Conservation (phyloP, 2,888 invertebrate genomes). For the Cheilosia scutellata region DNA sequence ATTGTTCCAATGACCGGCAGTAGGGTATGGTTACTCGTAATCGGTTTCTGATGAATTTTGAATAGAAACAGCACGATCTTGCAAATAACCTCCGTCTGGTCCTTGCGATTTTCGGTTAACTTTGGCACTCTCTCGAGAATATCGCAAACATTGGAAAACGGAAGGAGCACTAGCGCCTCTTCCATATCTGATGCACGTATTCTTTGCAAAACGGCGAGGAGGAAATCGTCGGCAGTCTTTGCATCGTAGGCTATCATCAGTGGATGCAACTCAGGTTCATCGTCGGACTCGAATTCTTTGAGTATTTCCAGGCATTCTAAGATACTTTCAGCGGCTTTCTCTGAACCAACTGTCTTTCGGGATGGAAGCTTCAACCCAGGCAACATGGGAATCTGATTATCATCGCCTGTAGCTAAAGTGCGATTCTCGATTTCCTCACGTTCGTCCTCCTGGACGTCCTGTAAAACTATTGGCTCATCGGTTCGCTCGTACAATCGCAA, state of each 20-base stretch:
- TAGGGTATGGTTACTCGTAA: constrained; percentile 89
- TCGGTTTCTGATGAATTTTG: constrained; percentile 91
- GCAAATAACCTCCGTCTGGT: constrained; percentile 90
- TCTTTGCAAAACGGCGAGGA: constrained; percentile 91
- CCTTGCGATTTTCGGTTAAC: constrained; percentile 88
- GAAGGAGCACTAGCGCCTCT: constrained; percentile 93
- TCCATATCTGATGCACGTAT: constrained; percentile 96
- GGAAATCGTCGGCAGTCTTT: constrained; percentile 90
- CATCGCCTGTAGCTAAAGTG: constrained; percentile 89
- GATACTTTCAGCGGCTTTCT: constrained; percentile 91
- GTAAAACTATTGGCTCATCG: constrained; percentile 94
- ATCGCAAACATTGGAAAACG: constrained; percentile 92
- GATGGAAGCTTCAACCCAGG: constrained; percentile 93
- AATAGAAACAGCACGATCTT: constrained; percentile 91
- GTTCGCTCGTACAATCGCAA: constrained; percentile 94
- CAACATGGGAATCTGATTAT: constrained; percentile 88
- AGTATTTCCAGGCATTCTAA: constrained; percentile 95
- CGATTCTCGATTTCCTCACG: constrained; percentile 90
- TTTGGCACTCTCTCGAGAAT: constrained; percentile 89
- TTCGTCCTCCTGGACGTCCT: constrained; percentile 95
- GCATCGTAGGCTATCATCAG: constrained; percentile 93
- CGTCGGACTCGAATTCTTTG: constrained; percentile 85
- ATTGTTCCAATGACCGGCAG: constrained; percentile 83
- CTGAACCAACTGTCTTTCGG: constrained; percentile 87
- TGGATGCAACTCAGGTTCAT: constrained; percentile 87